Conservation (phyloP, 2,888 invertebrate genomes). For the Parthenolecanium corni region DNA sequence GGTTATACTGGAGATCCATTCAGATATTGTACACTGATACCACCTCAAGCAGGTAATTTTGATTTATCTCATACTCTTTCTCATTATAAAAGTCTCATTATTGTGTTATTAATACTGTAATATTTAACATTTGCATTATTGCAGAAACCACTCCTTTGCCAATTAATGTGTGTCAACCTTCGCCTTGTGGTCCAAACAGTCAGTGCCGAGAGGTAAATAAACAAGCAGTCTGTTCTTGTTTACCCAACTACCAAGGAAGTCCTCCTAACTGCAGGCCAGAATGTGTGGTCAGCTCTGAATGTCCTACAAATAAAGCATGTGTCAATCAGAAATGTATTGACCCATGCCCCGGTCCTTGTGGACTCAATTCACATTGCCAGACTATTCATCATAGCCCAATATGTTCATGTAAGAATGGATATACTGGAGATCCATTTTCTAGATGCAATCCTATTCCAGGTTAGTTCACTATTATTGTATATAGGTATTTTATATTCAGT, state of each 20-base stretch:
- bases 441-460: constrained; percentile 46
- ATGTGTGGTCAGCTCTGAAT: constrained; percentile 60
- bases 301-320: constrained; percentile 58
- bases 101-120: no score
- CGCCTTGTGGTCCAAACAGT: constrained; percentile 54
- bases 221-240: constrained; percentile 59
- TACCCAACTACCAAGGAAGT: constrained; percentile 50
- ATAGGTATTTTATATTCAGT: background rate
- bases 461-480: constrained; percentile 38
- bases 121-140: constrained; percentile 30
- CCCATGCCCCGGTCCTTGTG: constrained; percentile 63
- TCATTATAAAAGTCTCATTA: no score
- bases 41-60: constrained; percentile 42
- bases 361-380: constrained; percentile 57
- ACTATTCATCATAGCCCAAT: constrained; percentile 66
- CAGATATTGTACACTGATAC: constrained; percentile 44
- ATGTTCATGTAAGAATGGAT: constrained; percentile 53
- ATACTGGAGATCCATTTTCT: constrained; percentile 55
- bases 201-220: constrained; percentile 50
- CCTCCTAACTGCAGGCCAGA: constrained; percentile 61
- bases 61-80: background rate
- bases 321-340: constrained; percentile 57
- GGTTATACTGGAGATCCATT: constrained; percentile 42
- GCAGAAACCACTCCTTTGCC: constrained; percentile 35
- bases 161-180: constrained; percentile 47